These are phyloP conservation scores for Brachionus koreanus DNA, from an alignment of 1,140 invertebrate species.

Conservation along the genomic window DNA sequence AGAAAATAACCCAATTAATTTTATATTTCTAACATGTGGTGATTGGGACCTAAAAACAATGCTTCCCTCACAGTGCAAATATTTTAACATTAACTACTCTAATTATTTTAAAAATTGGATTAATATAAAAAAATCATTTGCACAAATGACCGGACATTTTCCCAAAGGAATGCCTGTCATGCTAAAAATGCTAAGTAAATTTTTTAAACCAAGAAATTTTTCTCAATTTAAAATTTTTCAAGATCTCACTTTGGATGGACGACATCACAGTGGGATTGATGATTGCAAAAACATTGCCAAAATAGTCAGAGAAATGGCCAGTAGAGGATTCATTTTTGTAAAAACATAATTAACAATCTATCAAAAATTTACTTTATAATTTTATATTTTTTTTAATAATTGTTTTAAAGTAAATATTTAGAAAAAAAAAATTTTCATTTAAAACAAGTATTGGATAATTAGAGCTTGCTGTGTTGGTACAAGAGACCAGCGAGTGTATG, in stretches of 20 bases:
- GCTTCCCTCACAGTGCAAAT: conserved; percentile 63
- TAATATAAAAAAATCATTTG: conserved; percentile 62
- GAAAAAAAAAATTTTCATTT: too few relatives aligned
- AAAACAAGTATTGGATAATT: too few relatives aligned
- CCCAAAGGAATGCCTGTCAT: conserved; percentile 54
- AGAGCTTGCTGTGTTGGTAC: too few relatives aligned
- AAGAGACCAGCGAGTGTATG: too few relatives aligned
- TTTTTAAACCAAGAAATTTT: conserved; percentile 43
- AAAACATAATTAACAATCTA: conserved; percentile 20
- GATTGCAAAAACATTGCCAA: conserved; percentile 58
- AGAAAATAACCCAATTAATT: conserved; percentile 48
- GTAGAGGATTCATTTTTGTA: conserved; percentile 50
- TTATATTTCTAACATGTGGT: conserved; percentile 64
- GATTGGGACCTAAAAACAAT: conserved; percentile 66
- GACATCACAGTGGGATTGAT: conserved; percentile 60
- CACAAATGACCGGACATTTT: conserved; percentile 51
- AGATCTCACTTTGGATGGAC: conserved; percentile 48
- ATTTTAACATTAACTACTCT: conserved; percentile 58
- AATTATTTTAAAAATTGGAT: conserved; percentile 64
- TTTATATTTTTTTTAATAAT: too few relatives aligned
- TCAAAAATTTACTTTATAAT: too few relatives aligned
- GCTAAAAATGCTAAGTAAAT: conserved; percentile 50
- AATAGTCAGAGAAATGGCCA: conserved; percentile 51
- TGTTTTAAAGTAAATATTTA: too few relatives aligned
- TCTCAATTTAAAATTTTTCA: background rate